Evolutionary conservation across 2,113 vertebrate genomes (phyloP).

Genomic region (Caracal caracal): DNA sequence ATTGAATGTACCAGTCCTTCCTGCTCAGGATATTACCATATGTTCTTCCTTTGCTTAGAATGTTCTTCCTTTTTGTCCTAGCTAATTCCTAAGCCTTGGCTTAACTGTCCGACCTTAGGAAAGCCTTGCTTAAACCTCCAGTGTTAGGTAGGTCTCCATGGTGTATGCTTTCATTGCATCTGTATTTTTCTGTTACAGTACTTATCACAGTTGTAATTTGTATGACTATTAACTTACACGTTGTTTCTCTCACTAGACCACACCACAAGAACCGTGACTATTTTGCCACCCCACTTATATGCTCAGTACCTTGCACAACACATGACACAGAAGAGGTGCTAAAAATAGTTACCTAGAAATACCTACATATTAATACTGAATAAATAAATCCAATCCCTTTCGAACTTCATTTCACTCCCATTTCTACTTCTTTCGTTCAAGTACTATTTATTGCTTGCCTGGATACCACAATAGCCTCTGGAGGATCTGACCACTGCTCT

Average conservation of each 20-base stretch:
- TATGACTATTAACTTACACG: background rate
- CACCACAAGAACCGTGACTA: background rate
- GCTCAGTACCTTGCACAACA: background rate
- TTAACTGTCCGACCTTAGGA: background rate
- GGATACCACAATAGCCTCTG: background rate
- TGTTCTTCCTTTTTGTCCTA: background rate
- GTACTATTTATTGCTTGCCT: background rate
- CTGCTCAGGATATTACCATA: background rate
- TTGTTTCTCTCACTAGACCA: background rate
- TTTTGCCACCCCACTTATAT: background rate
- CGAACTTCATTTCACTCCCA: background rate
- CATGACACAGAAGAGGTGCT: background rate
- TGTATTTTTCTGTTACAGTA: background rate
- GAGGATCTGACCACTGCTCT: background rate
- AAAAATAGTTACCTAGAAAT: background rate
- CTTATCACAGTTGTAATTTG: background rate
- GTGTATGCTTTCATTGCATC: background rate
- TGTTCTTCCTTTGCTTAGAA: background rate
- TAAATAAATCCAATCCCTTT: conserved; percentile 13
- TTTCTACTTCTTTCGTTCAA: background rate
- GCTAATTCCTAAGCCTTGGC: background rate
- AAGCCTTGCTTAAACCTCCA: background rate
- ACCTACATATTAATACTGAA: background rate
- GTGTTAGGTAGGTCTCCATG: background rate
- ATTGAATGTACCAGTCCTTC: conserved; percentile 5